Base-by-base conservation (phyloP, 2,113 vertebrate genomes). In the Nesogale talazaci region DNA sequence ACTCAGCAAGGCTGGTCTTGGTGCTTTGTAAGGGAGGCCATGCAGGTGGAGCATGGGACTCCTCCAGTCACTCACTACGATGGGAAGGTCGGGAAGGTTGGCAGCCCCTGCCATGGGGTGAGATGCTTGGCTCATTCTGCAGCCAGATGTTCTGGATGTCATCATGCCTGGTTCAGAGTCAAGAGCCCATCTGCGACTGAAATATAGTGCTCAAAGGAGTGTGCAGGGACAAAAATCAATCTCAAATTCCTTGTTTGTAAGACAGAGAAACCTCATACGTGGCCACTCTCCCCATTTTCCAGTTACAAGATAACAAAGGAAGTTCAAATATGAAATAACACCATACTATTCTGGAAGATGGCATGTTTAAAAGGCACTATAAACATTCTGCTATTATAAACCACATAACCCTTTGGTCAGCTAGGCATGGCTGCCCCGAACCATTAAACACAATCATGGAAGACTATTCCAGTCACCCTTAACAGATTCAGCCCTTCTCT, bases 301-400 rank as follows among this genome's bases (percentile, higher is more conserved):
- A 52, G 31, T 74, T 56, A 83, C 57, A 56, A 89, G 77, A 40
- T 63, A 61, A 61, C 86, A 20, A 86, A 80, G 63, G 76, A 74
- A 61, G 46, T 72, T 19, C 0, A 16, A 59, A 79, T 19, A n/a
- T 27, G 81, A 61, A 86, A 87, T 5, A 75, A 77, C 25, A 59
- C 22, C 16, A 61, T 4, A 22, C 74, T 84, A 56, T 59, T 59
- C 46, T 59, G 25, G 86, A 81, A 16, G 81, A 72, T 77, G 79
- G 34, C n/a, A 59, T 56, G 34, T 94, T 79, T 19, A 31, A 87
- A 88, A 93, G 46, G 88, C 38, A 36, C 14, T n/a, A 22, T 78
- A 61, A 90, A 86, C 72, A 72, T 40, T 17, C 38, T 27, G 67
- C 40, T 77, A 42, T 83, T 52, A 16, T 22, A 61, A 84, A 76